A percentile compares a stretch with the other conserved stretches of the same genome.
phyloP scores from a whole-genome alignment of 2,113 vertebrate genomes.

The Carassius carassius region DNA sequence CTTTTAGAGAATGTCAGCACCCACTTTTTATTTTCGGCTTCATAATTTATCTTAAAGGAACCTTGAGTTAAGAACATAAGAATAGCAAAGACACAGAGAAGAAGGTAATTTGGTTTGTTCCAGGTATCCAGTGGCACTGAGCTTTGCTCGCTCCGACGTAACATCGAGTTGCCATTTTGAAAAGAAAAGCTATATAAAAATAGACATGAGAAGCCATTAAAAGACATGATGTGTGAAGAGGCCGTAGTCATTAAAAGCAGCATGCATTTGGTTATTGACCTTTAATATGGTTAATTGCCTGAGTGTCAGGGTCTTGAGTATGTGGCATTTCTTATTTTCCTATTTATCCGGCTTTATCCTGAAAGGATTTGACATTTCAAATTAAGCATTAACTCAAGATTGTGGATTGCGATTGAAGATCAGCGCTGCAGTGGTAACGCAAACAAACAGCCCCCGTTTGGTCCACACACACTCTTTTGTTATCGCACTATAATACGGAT shows the following conservation, averaged over 20 bases:
- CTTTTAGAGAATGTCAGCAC: constrained; percentile 43
- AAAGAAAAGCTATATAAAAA: constrained; percentile 21
- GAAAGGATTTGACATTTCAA: constrained; percentile 60
- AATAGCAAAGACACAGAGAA: constrained; percentile 24
- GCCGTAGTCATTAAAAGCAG: constrained; percentile 48
- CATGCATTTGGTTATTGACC: constrained; percentile 52
- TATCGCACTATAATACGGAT: constrained; percentile 64
- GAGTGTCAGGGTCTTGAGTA: constrained; percentile 37
- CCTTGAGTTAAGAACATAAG: constrained; percentile 46
- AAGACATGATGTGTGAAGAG: constrained; percentile 26
- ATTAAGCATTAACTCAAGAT: constrained; percentile 51
- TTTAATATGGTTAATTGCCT: constrained; percentile 58
- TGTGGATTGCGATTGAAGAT: constrained; percentile 50
- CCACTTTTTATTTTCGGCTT: constrained; percentile 46
- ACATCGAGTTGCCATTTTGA: constrained; percentile 32
- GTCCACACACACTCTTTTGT: constrained; percentile 33
- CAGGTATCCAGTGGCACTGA: constrained; percentile 12
- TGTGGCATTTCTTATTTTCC: constrained; percentile 51
- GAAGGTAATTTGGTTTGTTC: constrained; percentile 18
- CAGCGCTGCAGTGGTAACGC: constrained; percentile 31
- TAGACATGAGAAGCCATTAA: constrained; percentile 20
- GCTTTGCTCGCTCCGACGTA: constrained; percentile 17
- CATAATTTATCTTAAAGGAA: constrained; percentile 44
- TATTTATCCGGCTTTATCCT: constrained; percentile 52
- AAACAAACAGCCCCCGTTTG: constrained; percentile 51